Evolutionary conservation across 2,888 invertebrate species (phyloP).

Genomic region (Lottia scabra): DNA sequence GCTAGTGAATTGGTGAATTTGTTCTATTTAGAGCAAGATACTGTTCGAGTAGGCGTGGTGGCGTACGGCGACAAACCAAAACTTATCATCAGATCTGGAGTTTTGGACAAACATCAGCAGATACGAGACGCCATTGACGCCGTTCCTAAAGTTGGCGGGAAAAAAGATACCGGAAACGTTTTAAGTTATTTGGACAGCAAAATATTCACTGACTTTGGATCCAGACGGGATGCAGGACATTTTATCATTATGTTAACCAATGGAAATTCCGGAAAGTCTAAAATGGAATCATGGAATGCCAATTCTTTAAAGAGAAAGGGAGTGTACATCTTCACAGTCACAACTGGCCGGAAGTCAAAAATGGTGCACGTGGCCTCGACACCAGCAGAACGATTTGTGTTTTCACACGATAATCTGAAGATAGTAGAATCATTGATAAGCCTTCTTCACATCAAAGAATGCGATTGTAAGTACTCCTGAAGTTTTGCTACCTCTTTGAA

Average conservation of each 20-base stretch:
- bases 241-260: conserved; percentile 26
- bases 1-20: conserved; percentile 23
- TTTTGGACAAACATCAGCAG: background rate
- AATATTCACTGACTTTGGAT: conserved; percentile 12
- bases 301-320: conserved; percentile 34
- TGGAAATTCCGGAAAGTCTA: conserved; percentile 18
- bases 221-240: conserved; percentile 20
- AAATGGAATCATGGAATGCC: conserved; percentile 11
- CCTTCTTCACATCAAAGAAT: conserved; percentile 55
- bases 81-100: conserved; percentile 13
- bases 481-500: too few relatives aligned
- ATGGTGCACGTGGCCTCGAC: conserved; percentile 43
- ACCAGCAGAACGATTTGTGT: conserved; percentile 53
- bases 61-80: conserved; percentile 19
- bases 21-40: conserved; percentile 16
- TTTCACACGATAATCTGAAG: conserved; percentile 50
- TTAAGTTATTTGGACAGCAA: conserved; percentile 15
- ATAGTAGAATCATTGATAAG: conserved; percentile 53
- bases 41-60: conserved; percentile 24
- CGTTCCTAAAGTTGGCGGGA: conserved; percentile 18
- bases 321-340: conserved; percentile 59
- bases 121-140: conserved; percentile 12
- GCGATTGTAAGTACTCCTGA: conserved; percentile 29
- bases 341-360: conserved; percentile 43
- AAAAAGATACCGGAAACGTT: conserved; percentile 15